Base-by-base conservation (phyloP, 2,888 invertebrate genomes). In the Drosophila gaucha region DNA sequence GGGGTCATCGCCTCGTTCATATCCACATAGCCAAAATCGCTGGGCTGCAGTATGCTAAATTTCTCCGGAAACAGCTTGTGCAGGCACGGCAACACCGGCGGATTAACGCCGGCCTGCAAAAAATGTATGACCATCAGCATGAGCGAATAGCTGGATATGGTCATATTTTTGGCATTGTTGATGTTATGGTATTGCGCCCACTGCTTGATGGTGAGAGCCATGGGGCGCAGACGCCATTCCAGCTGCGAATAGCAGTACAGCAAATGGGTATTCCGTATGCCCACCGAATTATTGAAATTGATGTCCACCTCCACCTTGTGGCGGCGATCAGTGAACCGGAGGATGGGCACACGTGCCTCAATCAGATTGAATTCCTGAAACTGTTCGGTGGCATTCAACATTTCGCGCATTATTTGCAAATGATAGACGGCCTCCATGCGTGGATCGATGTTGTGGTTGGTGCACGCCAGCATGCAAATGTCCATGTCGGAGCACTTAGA, bases 71-170 rank as follows among this genome's bases (percentile, higher is more conserved):
- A 95, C 78, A 95, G 89, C 62, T 93, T 93, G 89, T 97, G 96
- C 46, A 97, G 93, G 83, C 96, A 96, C 14, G 98, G 97, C 78
- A 98, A 92, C 46, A 98, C 95, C 8, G 96, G 93, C 3, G 97
- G 97, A 38, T 90, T 92, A 20, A 95, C 94, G 67, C 96, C 93
- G 95, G 97, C 96, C 92, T 99, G 99, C 86, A 99, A 93, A 93
- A 96, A 99, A 93, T 99, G 98, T 89, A 99, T 96, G 77, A 98
- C 96, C 99, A 99, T 99, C 79, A 99, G 94, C 16, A 96, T 97
- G 86, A 99, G 94, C 6, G 99, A 98, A 93, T 99, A 99, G 89
- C 98, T 98, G 26, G 99, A 99, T 72, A 99, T 96, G 65, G 98
- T 98, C 94, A 97, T 96, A 78, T 96, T 96, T 78, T 97, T 96